Evolutionary conservation across 2,797 vertebrate species (phyloP), one percentile per base, ranked within the genome.

Genomic region (Sebastes matsubarae): DNA sequence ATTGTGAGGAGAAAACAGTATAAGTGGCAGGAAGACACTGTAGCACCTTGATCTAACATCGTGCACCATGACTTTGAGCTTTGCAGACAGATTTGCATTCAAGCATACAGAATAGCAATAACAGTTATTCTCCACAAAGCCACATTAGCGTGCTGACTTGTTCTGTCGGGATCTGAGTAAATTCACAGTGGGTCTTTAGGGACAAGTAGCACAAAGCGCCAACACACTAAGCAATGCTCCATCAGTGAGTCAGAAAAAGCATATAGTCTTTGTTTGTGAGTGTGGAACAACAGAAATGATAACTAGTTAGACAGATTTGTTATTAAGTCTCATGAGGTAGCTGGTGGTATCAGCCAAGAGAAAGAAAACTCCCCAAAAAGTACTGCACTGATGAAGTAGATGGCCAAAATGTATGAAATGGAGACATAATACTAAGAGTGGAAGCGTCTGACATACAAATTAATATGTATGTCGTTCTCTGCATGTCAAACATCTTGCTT

Each of bases 401-500:
- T 4, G 22, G 24, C 2, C 5, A 58, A 7, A 55, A 59, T 61
- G n/a, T 66, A 30, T 60, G 14, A 60, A 60, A 38, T 8, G 5
- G 11, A 25, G 16, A 52, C 6, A 25, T 60, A 52, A 46, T 46
- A 46, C 42, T 13, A 50, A 50, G 46, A 50, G 46, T 50, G 18
- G 46, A 50, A 50, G 46, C 46, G 18, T 50, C 16, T 50, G 46
- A 50, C 2, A 69, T 12, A 46, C 8, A 14, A 55, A 67, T 79
- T 22, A 32, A n/a, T 25, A 30, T 50, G 16, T 10, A 34, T 18
- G 5, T 58, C 16, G 9, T 25, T 67, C 5, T 60, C 58, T 73
- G 63, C 29, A 70, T 61, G n/a, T 54, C 38, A 79, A 64, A 71
- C 5, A 69, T 52, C 16, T 20, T 11, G 36, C 97, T 95, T 95